A percentile compares a stretch with the other conserved stretches of the same genome.
Conservation (phyloP, 2,113 vertebrate genomes). For the Ceyx cyanopectus region DNA sequence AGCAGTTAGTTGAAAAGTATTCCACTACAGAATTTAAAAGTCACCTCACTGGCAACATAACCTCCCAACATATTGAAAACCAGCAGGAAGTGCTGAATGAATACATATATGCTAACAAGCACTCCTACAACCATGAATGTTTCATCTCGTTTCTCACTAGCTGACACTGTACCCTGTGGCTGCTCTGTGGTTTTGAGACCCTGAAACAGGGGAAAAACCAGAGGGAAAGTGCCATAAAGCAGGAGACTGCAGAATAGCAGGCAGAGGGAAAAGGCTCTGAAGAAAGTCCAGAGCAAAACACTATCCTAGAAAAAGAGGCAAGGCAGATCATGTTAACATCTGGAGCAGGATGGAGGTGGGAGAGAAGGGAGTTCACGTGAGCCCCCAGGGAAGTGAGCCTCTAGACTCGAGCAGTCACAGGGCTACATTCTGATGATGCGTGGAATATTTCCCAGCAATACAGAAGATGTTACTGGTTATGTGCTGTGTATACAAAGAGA, state of each 20-base stretch:
- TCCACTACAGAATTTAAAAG: background rate
- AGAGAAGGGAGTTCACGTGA: background rate
- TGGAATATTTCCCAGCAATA: background rate
- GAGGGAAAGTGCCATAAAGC: background rate
- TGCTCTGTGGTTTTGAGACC: background rate
- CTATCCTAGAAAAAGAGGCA: background rate
- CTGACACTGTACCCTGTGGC: background rate
- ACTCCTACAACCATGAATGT: conserved; percentile 4
- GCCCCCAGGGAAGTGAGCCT: background rate
- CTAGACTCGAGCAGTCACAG: background rate
- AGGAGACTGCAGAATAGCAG: background rate
- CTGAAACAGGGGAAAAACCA: background rate
- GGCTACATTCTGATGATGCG: background rate
- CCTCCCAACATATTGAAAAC: conserved; percentile 20
- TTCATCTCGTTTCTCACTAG: conserved; percentile 38
- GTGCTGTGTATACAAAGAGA: background rate
- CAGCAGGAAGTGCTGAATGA: conserved; percentile 57
- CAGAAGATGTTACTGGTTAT: background rate
- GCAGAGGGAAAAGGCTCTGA: background rate
- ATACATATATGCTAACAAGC: conserved; percentile 54
- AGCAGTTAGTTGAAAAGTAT: background rate
- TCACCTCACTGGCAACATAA: conserved; percentile 13
- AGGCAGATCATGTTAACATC: background rate
- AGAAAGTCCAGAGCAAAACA: background rate
- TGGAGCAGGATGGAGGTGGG: background rate